Evolutionary conservation across 1,140 invertebrate genomes (phyloP), one percentile per base, ranked within the genome.

Genomic region (Drosophila miranda): DNA sequence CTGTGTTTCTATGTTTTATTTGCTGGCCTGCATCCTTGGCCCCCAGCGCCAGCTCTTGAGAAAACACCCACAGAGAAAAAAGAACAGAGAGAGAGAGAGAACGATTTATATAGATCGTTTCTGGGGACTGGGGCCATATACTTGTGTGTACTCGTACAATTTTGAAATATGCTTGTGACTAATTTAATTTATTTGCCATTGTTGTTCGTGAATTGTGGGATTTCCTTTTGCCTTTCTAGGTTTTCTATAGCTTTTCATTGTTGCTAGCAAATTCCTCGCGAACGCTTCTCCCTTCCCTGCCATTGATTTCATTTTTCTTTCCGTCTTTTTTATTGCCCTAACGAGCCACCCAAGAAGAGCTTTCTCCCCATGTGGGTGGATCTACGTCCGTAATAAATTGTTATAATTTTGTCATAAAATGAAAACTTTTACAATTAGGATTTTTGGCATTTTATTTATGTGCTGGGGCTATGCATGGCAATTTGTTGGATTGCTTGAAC

Each of bases 101-200:
- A 46, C 62, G 13, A 49, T 49, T 69, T 68, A 69, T 69, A 68
- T 56, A 43, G 50, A 69, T 69, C 44, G 63, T 48, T 44, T 44
- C 56, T 63, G 60, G 30, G 60, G 44, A 23, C 14, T 34, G 30
- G 11, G 11, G 11, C 34, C 34, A 38, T 49, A 23, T 49, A 49
- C 6, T 6, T 28, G 7, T 28, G 28, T 6, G 28, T 50, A 21
- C n/a, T 26, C 14, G 52, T 68, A 68, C 55, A 70, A 77, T 86
- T 84, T 81, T 86, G 73, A 84, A 84, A 84, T 84, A 84, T 86
- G 81, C 57, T 84, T 84, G 81, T 77, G 82, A 84, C 77, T 86
- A 86, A 84, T 86, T 84, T 84, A 86, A 84, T 84, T 84, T 84
- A 84, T 84, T 84, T 84, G 82, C 73, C 74, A 84, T 84, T 84